Evolutionary conservation across 2,113 vertebrate species (phyloP), one percentile per base, ranked within the genome.

Genomic region (Lepidothrix coronata): DNA sequence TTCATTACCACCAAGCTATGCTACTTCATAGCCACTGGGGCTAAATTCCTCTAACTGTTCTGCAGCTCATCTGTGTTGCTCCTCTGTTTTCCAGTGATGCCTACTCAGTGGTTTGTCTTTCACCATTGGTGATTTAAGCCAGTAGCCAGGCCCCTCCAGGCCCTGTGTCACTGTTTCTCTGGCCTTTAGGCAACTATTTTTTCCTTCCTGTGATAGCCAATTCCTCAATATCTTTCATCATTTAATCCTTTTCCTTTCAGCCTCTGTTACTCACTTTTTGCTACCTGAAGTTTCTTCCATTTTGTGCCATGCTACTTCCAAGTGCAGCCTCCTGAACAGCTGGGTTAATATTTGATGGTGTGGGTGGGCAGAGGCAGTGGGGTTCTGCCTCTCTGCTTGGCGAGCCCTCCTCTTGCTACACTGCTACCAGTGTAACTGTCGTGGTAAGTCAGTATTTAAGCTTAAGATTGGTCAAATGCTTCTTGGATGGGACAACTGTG

Each of bases 391-490:
- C 33, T 65, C 24, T 35, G 16, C 68, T 77, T 11, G 1, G 27
- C 0, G 0, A 89, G 17, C 28, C 16, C 43, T 89, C n/a, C 16
- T 80, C 68, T 91, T 27, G 8, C 70, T 49, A 3, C 6, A 1
- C 73, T 95, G 68, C 77, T 77, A 30, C 25, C 59, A 37, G 49
- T 11, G 35, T 70, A 92, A 83, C 89, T 28, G n/a, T 31, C 28
- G 15, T 68, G 93, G 92, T 94, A 95, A 96, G 90, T 94, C 57
- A 57, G 49, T 75, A 75, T 74, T 94, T 90, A 48, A 78, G 23
- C 43, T 63, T 67, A 49, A 83, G 12, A 14, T 16, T 70, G 44
- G 24, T 94, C 73, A 88, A 88, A 79, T 66, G 37, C 9, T 83
- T 90, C 63, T 55, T 16, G 55, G 27, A 48, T 76, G 67, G 57